Base-by-base conservation (phyloP, 2,113 vertebrate species). In the Neolamprologus ventralis region DNA sequence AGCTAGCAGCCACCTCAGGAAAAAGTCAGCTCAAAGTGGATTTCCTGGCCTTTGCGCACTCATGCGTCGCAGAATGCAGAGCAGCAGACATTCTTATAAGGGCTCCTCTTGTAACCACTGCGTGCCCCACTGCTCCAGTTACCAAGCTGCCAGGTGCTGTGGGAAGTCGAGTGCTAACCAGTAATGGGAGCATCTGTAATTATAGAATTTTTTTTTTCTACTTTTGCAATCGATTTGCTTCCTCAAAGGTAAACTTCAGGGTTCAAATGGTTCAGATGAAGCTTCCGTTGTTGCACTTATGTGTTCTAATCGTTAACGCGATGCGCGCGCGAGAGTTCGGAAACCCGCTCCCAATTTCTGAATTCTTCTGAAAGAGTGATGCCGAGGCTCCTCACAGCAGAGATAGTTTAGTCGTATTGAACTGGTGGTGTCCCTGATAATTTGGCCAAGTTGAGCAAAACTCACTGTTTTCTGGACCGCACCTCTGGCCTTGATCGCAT, bases 1-100 rank as follows among this genome's bases (percentile, higher is more conserved):
- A 92, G 82, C 83, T 26, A 82, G 86, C 49, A n/a, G 85, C 89
- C 87, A 82, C 88, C 87, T 93, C 93, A 92, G 93, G 93, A 93
- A 91, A 80, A 88, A 54, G 53, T 86, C 49, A 33, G 58, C 80
- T 82, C 73, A 83, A 89, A 87, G 47, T 85, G 82, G 84, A 91
- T 81, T 93, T 92, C 87, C 89, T 89, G 85, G 75, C 91, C n/a
- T 86, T 53, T 16, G 28, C 7, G 11, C 4, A 65, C 58, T 54
- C 63, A 49, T 17, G 19, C 42, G 6, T 49, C 5, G 54, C 53
- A 75, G 35, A 31, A 78, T 21, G 23, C 23, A 87, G 6, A 37
- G 73, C 63, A 58, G 85, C 55, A 80, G 80, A 23, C 19, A 10
- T 40, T 83, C 81, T 37, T 33, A 33, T 73, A 26, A 80, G 68